phyloP scores from a whole-genome alignment of 2,113 vertebrate species.

The Butorides virescens region DNA sequence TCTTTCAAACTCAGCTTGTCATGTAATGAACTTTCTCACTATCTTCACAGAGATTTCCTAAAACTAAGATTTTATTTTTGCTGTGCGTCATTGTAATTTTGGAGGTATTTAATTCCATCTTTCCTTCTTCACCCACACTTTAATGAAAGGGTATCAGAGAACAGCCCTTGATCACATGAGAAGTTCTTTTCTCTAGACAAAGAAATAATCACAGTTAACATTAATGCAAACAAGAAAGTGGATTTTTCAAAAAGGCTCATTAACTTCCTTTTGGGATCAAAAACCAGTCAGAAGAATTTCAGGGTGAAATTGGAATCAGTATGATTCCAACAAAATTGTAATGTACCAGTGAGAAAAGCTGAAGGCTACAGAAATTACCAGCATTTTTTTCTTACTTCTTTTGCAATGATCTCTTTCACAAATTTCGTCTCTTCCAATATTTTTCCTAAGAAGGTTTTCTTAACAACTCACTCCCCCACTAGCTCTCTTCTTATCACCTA shows the following conservation, averaged over 20 bases:
- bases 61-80: not conserved
- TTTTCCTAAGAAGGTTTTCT: not conserved
- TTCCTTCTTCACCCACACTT: not conserved
- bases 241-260: not conserved
- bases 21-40: not conserved
- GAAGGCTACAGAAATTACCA: not conserved
- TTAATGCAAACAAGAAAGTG: not conserved
- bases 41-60: not conserved
- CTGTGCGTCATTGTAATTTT: not conserved
- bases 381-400: not conserved
- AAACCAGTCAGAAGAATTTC: not conserved
- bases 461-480: not conserved
- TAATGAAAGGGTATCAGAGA: not conserved
- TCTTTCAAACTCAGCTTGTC: not conserved
- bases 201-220: not conserved
- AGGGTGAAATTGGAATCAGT: not conserved
- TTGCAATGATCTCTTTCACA: not conserved
- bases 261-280: not conserved
- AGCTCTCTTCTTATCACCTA: not conserved
- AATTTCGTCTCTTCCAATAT: not conserved
- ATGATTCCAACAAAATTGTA: not conserved
- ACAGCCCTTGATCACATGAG: not conserved
- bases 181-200: not conserved
- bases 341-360: not conserved
- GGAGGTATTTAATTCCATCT: not conserved